phyloP scores from a whole-genome alignment of 2,888 invertebrate species.

The Drosophila diplacantha region DNA sequence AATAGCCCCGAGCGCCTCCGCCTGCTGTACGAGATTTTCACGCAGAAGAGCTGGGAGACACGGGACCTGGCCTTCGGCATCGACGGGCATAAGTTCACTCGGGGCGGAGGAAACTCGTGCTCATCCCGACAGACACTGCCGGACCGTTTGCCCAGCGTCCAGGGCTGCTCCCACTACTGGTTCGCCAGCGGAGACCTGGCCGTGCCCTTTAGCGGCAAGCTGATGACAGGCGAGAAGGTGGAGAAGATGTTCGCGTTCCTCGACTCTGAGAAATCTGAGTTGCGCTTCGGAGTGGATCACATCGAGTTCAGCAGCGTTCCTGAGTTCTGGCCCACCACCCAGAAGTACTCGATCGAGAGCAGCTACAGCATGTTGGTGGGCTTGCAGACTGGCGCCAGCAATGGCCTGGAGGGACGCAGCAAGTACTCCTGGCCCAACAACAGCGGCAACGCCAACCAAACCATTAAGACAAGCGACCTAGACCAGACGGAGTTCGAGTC shows the following conservation, averaged over 20 bases:
- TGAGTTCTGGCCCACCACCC: slow-evolving; percentile 57
- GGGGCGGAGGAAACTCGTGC: not conserved
- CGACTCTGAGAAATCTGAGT: slow-evolving; percentile 40
- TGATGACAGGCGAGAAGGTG: slow-evolving; percentile 60
- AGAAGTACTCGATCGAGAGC: slow-evolving; percentile 71
- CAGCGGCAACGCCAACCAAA: slow-evolving; percentile 46
- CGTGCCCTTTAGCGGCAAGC: slow-evolving; percentile 73
- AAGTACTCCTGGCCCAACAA: slow-evolving; percentile 71
- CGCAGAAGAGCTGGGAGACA: slow-evolving; percentile 66
- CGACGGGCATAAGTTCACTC: slow-evolving; percentile 69
- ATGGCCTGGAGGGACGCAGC: slow-evolving; percentile 67
- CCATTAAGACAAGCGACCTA: slow-evolving; percentile 69
- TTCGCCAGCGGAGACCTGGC: slow-evolving; percentile 72
- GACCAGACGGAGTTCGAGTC: slow-evolving; percentile 70
- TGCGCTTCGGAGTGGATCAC: slow-evolving; percentile 73
- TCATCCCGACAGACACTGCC: slow-evolving; percentile 30
- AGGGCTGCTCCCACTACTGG: slow-evolving; percentile 75
- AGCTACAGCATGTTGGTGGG: slow-evolving; percentile 74
- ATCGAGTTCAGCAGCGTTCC: slow-evolving; percentile 71
- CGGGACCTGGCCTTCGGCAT: slow-evolving; percentile 73
- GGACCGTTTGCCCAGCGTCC: slow-evolving; percentile 46
- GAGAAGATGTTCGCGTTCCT: slow-evolving; percentile 68
- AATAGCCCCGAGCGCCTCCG: slow-evolving; percentile 59
- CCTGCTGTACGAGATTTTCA: slow-evolving; percentile 72
- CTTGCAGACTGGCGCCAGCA: slow-evolving; percentile 66